Conservation (phyloP, 2,113 vertebrate species). For the Chionomys nivalis region DNA sequence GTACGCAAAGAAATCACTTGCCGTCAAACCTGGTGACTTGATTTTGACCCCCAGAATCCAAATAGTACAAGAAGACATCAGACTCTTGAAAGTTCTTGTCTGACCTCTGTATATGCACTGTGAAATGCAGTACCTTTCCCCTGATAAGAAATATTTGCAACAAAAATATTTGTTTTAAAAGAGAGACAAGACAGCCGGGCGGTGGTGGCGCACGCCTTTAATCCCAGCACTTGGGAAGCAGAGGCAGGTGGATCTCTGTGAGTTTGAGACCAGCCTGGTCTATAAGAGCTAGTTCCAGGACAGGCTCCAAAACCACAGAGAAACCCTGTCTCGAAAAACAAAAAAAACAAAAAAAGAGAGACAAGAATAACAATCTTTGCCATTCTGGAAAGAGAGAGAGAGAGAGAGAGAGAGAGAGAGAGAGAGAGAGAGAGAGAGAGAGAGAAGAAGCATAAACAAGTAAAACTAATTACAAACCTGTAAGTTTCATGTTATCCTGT, state of each 20-base stretch:
- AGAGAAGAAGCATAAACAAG: constrained; percentile 2
- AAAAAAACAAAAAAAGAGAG: too few relatives aligned
- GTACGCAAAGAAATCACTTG: neutral
- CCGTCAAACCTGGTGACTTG: too few relatives aligned
- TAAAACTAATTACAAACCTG: neutral
- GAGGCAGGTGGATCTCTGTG: too few relatives aligned
- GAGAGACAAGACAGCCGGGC: neutral
- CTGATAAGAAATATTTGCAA: neutral
- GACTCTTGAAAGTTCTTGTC: neutral
- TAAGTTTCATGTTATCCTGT: constrained; percentile 21
- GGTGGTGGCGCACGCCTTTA: too few relatives aligned
- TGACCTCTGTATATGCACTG: neutral
- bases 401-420: neutral
- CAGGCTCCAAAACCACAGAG: too few relatives aligned
- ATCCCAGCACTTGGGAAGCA: too few relatives aligned
- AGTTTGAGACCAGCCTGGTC: too few relatives aligned
- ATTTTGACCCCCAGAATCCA: neutral
- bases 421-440: too few relatives aligned
- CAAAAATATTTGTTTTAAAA: neutral
- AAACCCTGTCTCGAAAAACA: too few relatives aligned
- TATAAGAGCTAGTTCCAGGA: too few relatives aligned
- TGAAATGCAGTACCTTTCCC: neutral
- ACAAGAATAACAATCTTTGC: neutral
- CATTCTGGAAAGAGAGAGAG: neutral
- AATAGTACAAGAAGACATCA: neutral